Percentiles rank a stretch among this genome's conserved stretches.
Conservation (phyloP, 2,113 vertebrate genomes). For the Kryptolebias marmoratus region DNA sequence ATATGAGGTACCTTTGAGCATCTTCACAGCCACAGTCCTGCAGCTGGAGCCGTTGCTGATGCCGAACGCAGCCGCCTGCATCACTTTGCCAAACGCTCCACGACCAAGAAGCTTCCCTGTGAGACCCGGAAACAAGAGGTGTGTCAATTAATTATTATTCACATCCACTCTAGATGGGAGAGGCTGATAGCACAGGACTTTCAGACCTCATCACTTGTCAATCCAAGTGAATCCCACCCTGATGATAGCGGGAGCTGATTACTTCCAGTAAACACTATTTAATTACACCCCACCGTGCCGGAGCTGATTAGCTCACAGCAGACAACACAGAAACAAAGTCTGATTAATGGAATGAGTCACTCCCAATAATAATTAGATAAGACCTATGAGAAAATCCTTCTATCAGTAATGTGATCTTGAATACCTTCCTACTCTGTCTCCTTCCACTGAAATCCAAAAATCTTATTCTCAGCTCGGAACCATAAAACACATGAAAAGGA, state of each 20-base stretch:
- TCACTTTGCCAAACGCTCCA: constrained; percentile 93
- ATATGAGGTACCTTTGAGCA: constrained; percentile 90
- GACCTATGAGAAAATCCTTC: constrained; percentile 71
- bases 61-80: constrained; percentile 93
- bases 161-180: constrained; percentile 39
- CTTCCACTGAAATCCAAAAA: constrained; percentile 11
- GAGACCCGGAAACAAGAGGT: constrained; percentile 19
- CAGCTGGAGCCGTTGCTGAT: constrained; percentile 86
- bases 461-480: constrained; percentile 9
- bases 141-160: constrained; percentile 54
- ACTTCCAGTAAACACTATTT: constrained; percentile 62
- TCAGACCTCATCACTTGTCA: constrained; percentile 32
- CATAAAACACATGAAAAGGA: not conserved
- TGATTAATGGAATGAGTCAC: constrained; percentile 71
- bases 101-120: constrained; percentile 91
- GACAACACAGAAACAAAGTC: constrained; percentile 61
- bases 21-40: constrained; percentile 94
- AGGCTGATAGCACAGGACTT: constrained; percentile 40
- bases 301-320: constrained; percentile 62
- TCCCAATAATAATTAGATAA: constrained; percentile 75
- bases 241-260: constrained; percentile 61
- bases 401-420: constrained; percentile 52
- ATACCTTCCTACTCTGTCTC: constrained; percentile 23
- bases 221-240: constrained; percentile 45
- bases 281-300: constrained; percentile 26